phyloP scores from a whole-genome alignment of 2,888 invertebrate species.

The Buathra laborator region DNA sequence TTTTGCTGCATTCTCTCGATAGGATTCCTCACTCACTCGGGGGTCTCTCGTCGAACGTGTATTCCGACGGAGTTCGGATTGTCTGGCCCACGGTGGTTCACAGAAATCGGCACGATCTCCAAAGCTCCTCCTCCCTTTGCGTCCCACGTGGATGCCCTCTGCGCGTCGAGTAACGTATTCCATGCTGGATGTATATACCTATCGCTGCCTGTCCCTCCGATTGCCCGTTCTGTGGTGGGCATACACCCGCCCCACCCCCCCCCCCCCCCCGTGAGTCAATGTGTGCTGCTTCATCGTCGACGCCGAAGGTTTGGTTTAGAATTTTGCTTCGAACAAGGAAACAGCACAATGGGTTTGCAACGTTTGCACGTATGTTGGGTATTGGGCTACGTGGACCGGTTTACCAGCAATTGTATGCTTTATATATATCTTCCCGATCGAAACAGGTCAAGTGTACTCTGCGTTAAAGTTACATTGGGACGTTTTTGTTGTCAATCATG shows the following conservation, averaged over 20 bases:
- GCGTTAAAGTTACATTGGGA: background rate
- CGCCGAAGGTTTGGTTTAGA: slow-evolving; percentile 16
- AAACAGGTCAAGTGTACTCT: background rate
- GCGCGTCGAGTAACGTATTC: background rate
- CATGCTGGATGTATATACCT: background rate
- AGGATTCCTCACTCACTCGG: slow-evolving; percentile 35
- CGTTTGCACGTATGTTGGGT: slow-evolving; percentile 5
- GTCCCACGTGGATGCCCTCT: slow-evolving; percentile 22
- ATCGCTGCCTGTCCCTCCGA: slow-evolving; percentile 11
- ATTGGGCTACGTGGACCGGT: slow-evolving; percentile 6
- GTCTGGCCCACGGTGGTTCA: slow-evolving; percentile 36
- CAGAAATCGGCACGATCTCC: slow-evolving; percentile 61
- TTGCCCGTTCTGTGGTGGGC: slow-evolving; percentile 10
- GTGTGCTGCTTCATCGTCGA: background rate
- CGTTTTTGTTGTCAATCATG: background rate
- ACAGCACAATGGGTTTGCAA: background rate
- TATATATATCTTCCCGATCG: background rate
- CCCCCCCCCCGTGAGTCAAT: background rate
- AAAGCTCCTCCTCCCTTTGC: slow-evolving; percentile 22
- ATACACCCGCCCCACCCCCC: background rate
- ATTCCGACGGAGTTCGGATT: slow-evolving; percentile 40
- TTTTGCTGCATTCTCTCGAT: slow-evolving; percentile 53
- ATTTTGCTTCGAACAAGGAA: slow-evolving; percentile 5
- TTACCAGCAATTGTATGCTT: background rate
- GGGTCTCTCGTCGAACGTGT: slow-evolving; percentile 22